Evolutionary conservation across 1,140 invertebrate genomes (phyloP).

Genomic region (Neoseiulus cucumeris): DNA sequence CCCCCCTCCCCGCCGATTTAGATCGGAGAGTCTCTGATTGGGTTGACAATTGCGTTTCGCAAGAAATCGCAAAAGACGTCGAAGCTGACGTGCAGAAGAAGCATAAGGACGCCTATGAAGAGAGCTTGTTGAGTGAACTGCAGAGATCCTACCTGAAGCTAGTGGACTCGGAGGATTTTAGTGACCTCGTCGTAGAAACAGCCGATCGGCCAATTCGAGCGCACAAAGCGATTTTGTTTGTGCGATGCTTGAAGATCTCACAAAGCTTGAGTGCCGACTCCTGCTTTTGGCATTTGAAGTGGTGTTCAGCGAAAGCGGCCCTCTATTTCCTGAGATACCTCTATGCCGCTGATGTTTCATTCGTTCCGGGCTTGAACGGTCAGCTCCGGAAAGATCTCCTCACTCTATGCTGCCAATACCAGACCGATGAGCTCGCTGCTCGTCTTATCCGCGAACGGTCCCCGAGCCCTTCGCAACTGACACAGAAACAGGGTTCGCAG

Average conservation of each 20-base stretch:
- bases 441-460: neutral
- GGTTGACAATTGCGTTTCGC: conserved; percentile 1
- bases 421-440: neutral
- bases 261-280: neutral
- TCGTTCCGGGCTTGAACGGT: neutral
- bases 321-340: neutral
- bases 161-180: neutral
- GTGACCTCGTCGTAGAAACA: neutral
- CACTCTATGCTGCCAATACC: neutral
- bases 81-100: neutral
- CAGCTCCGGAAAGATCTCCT: neutral
- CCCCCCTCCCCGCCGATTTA: neutral
- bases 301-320: neutral
- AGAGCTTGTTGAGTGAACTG: neutral
- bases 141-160: conserved; percentile 4
- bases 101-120: neutral
- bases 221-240: neutral
- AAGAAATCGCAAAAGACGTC: neutral
- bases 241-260: neutral
- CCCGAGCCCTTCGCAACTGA: neutral
- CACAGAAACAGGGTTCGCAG: neutral
- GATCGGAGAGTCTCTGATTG: conserved; percentile 2
- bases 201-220: neutral
- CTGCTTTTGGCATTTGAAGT: neutral
- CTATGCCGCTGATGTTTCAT: neutral